Evolutionary conservation across 2,113 vertebrate genomes (phyloP).

Genomic region (Callopanchax toddi): DNA sequence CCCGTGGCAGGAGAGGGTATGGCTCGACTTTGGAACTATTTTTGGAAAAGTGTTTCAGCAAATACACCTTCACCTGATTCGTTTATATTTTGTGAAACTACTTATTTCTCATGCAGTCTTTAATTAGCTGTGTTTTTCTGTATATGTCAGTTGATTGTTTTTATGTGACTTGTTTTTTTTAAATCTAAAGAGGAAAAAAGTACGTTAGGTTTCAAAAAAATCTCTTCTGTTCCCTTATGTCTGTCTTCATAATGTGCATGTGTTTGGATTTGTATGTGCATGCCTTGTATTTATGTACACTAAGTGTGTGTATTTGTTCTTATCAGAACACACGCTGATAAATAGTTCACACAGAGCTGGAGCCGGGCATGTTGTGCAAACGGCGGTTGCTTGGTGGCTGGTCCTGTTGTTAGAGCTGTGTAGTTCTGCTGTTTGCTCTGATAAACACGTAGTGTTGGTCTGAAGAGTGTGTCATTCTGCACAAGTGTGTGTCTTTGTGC

Average conservation of each 20-base stretch:
- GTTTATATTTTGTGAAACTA: background rate
- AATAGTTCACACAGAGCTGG: constrained; percentile 53
- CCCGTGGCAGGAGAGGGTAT: constrained; percentile 87
- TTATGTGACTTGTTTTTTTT: background rate
- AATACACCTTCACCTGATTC: background rate
- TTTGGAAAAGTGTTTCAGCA: background rate
- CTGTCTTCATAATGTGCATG: constrained; percentile 3
- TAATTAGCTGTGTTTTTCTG: background rate
- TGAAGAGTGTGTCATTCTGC: constrained; percentile 22
- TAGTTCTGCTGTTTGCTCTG: constrained; percentile 60
- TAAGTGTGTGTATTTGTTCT: constrained; percentile 33
- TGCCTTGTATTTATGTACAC: constrained; percentile 44
- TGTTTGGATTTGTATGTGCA: constrained; percentile 33
- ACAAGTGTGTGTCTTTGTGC: constrained; percentile 11
- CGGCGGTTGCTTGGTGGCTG: constrained; percentile 52
- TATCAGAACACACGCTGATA: constrained; percentile 64
- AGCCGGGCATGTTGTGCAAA: constrained; percentile 46
- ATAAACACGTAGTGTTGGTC: constrained; percentile 16
- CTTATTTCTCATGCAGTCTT: constrained; percentile 6
- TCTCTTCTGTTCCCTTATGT: constrained; percentile 12
- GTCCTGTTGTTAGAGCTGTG: constrained; percentile 33
- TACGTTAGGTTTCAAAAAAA: no score
- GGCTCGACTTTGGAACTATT: constrained; percentile 26
- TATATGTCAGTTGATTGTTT: background rate
- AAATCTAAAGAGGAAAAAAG: no score